These are phyloP conservation scores for Sebastes oblongus DNA, from an alignment of 2,797 vertebrate species.

Conservation along the genomic window DNA sequence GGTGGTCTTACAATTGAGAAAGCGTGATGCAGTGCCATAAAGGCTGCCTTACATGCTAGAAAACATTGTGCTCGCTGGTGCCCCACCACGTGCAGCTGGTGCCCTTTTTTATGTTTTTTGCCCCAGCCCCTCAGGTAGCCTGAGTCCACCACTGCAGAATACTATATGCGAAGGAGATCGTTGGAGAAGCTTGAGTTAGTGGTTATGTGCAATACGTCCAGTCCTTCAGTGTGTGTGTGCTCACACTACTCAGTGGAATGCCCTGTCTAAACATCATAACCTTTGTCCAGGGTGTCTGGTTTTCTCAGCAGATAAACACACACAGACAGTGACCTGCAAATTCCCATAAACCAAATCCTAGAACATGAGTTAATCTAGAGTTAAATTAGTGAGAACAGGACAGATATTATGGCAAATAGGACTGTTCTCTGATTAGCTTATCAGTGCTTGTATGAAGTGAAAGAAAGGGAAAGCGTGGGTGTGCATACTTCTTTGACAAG, in stretches of 20 bases:
- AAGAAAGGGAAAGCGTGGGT: background rate
- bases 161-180: background rate
- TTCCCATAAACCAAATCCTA: background rate
- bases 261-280: slow-evolving; percentile 38
- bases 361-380: background rate
- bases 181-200: background rate
- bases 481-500: background rate
- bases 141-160: background rate
- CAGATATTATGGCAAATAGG: background rate
- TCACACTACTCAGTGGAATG: slow-evolving; percentile 38
- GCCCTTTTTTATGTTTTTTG: too few relatives aligned
- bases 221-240: background rate
- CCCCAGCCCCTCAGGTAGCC: too few relatives aligned
- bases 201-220: background rate
- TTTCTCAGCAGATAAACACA: slow-evolving; percentile 37
- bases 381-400: background rate
- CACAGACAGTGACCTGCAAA: background rate
- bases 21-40: too few relatives aligned
- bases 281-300: slow-evolving; percentile 15
- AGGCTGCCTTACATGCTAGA: too few relatives aligned
- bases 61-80: too few relatives aligned
- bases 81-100: too few relatives aligned
- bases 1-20: too few relatives aligned
- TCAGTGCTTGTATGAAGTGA: background rate
- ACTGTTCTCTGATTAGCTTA: background rate